Conservation (phyloP, 2,113 vertebrate genomes). For the Ciconia stormi region DNA sequence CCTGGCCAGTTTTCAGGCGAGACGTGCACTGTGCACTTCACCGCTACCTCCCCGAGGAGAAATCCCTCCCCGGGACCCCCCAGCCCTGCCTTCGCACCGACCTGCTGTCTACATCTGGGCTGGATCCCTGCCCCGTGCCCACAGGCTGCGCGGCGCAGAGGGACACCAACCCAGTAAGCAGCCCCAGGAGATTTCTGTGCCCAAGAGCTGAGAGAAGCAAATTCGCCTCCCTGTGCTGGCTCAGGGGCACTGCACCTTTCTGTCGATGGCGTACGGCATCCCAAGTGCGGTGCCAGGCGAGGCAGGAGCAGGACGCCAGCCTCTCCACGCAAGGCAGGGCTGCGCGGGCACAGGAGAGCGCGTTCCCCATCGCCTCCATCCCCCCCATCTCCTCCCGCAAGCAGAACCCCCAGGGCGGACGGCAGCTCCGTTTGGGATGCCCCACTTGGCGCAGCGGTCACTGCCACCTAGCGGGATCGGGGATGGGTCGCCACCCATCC, state of each 20-base stretch:
- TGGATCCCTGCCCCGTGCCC: fast-evolving
- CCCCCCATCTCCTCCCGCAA: fast-evolving
- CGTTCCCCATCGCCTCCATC: fast-evolving
- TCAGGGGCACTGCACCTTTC: background rate
- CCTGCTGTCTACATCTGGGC: fast-evolving
- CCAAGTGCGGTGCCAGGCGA: background rate
- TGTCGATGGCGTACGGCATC: fast-evolving
- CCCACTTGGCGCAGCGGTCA: background rate
- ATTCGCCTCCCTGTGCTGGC: background rate
- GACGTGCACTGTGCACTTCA: fast-evolving
- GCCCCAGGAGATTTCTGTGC: too few relatives aligned
- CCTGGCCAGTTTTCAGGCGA: background rate
- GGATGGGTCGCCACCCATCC: background rate
- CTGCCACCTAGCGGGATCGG: background rate
- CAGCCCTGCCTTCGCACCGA: background rate
- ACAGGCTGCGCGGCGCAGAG: background rate
- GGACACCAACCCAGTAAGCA: background rate
- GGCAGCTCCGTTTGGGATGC: fast-evolving
- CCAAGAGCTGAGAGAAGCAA: background rate
- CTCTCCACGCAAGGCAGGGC: background rate
- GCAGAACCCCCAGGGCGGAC: fast-evolving
- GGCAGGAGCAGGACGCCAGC: background rate
- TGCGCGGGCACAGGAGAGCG: background rate
- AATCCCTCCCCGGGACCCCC: fast-evolving
- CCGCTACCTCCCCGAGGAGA: fast-evolving